Conservation (phyloP, 2,888 invertebrate genomes). For the Galerucella calmariensis region DNA sequence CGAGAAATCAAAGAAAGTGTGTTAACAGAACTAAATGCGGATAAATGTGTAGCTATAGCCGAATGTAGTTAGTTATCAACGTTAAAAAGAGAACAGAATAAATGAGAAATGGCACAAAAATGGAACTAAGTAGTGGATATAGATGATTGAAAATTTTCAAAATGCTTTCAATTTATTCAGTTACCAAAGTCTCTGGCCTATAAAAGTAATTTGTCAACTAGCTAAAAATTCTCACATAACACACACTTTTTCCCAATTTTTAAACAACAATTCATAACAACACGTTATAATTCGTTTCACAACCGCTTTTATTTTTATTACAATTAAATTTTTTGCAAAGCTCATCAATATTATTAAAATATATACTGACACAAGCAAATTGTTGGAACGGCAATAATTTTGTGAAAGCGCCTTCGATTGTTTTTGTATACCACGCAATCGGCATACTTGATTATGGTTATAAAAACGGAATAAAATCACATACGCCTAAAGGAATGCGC, state of each 20-base stretch:
- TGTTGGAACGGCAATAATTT: slow-evolving; percentile 45
- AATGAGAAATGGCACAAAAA: too few species aligned
- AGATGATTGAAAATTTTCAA: too few species aligned
- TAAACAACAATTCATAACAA: slow-evolving; percentile 36
- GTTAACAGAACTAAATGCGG: too few species aligned
- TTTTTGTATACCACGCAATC: slow-evolving; percentile 45
- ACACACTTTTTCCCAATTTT: slow-evolving; percentile 17
- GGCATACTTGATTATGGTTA: slow-evolving; percentile 46
- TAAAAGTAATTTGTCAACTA: neutral
- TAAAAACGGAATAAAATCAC: slow-evolving; percentile 43
- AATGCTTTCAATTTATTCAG: too few species aligned
- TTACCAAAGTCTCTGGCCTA: neutral
- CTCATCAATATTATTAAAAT: slow-evolving; percentile 27
- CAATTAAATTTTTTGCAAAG: slow-evolving; percentile 45
- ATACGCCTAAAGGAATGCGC: slow-evolving; percentile 40
- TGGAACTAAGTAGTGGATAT: too few species aligned
- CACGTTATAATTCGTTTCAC: slow-evolving; percentile 26
- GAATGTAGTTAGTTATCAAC: too few species aligned
- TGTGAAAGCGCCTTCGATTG: slow-evolving; percentile 46
- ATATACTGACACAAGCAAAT: slow-evolving; percentile 26
- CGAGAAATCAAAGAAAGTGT: too few species aligned
- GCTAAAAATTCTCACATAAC: neutral
- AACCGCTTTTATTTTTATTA: slow-evolving; percentile 33
- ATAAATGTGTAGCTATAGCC: too few species aligned
- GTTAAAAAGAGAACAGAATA: too few species aligned